Percentiles rank a stretch among this genome's conserved stretches.
Evolutionary conservation across 2,888 invertebrate species (phyloP).

Genomic region (Stegophylla sp.): DNA sequence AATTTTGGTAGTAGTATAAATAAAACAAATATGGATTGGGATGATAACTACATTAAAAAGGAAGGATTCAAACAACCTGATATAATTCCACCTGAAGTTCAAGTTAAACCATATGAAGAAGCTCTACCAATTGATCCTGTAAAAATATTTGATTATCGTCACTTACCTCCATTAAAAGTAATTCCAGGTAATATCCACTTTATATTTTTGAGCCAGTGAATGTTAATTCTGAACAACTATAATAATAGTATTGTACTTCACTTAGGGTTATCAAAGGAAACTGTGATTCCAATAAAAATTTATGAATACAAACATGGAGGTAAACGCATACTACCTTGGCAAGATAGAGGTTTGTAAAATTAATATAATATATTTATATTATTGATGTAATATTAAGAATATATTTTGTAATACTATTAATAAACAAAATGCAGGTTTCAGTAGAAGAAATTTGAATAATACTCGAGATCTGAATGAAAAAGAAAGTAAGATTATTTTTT

Average conservation of each 20-base stretch:
- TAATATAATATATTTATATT: neutral
- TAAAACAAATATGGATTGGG: constrained; percentile 38
- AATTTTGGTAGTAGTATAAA: constrained; percentile 19
- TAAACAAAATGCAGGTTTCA: constrained; percentile 37
- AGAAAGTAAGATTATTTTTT: constrained; percentile 24
- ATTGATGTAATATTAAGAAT: neutral
- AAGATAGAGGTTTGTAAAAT: constrained; percentile 52
- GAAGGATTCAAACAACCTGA: neutral
- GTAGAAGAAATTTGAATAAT: constrained; percentile 43
- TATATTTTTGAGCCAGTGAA: neutral
- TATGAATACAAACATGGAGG: constrained; percentile 57
- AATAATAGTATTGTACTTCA: neutral
- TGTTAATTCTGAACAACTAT: neutral
- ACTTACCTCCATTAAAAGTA: constrained; percentile 51
- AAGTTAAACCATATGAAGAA: constrained; percentile 6
- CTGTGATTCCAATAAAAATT: constrained; percentile 36
- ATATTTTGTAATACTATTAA: neutral
- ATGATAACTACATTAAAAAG: neutral
- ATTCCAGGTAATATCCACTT: constrained; percentile 46
- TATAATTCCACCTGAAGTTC: constrained; percentile 4
- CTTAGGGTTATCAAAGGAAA: constrained; percentile 49
- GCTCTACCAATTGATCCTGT: constrained; percentile 45
- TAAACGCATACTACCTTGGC: constrained; percentile 54
- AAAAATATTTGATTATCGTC: constrained; percentile 56
- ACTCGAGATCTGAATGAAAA: constrained; percentile 38